Percentiles rank a stretch among this genome's conserved stretches.
Conservation (phyloP, 2,888 invertebrate species). For the Pemphredon lugubris region DNA sequence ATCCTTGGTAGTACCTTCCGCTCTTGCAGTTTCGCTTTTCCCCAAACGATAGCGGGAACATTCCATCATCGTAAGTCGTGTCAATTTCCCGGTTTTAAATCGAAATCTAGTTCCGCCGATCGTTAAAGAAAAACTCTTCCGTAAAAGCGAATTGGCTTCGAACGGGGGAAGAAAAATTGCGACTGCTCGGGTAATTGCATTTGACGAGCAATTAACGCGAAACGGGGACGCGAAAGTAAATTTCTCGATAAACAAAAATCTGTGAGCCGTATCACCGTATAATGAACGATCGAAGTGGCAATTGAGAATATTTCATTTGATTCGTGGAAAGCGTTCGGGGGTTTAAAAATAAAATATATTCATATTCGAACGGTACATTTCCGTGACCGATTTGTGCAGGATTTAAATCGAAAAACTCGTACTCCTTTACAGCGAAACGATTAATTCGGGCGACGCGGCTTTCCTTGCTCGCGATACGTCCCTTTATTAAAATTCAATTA, state of each 20-base stretch:
- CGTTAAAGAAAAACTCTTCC: too few relatives aligned
- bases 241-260: constrained; percentile 19
- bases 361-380: constrained; percentile 14
- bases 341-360: constrained; percentile 19
- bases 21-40: background rate
- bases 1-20: background rate
- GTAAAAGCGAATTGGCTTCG: too few relatives aligned
- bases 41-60: too few relatives aligned
- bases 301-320: constrained; percentile 14
- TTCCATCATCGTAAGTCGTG: too few relatives aligned
- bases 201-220: too few relatives aligned
- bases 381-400: background rate
- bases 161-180: too few relatives aligned
- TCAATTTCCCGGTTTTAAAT: too few relatives aligned
- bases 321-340: background rate
- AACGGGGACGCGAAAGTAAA: constrained; percentile 1
- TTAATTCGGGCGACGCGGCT: background rate
- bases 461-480: background rate
- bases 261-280: background rate
- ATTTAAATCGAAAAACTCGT: background rate
- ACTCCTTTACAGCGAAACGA: background rate
- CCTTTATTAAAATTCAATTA: background rate
- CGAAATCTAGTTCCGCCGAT: too few relatives aligned
- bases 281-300: background rate
- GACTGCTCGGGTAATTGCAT: too few relatives aligned